Conservation (phyloP, 1,140 invertebrate genomes). For the Drosophila jambulina region DNA sequence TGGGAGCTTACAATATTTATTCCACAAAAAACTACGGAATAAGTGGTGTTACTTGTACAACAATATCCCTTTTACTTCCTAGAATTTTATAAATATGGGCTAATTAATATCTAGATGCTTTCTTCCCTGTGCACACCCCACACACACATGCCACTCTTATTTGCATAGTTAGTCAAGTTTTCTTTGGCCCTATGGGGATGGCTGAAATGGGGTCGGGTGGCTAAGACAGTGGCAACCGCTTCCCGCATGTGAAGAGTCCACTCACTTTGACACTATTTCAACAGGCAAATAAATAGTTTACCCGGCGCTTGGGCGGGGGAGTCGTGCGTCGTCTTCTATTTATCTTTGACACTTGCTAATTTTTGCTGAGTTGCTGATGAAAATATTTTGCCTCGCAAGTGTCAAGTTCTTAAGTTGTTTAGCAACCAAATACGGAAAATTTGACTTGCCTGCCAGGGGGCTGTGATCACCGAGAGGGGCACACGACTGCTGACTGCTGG, state of each 20-base stretch:
- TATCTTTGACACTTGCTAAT: slow-evolving; percentile 85
- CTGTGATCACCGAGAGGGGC: not conserved
- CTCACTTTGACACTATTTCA: slow-evolving; percentile 79
- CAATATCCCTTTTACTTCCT: not conserved
- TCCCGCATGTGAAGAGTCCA: slow-evolving; percentile 74
- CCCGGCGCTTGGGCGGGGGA: not conserved
- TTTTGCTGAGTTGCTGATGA: slow-evolving; percentile 72
- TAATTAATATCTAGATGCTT: not conserved
- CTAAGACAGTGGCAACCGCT: slow-evolving; percentile 35
- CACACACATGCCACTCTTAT: slow-evolving; percentile 67
- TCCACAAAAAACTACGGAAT: not conserved
- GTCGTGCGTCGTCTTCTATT: slow-evolving; percentile 61
- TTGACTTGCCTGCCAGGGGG: slow-evolving; percentile 39
- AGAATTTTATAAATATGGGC: not conserved
- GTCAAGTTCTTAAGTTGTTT: slow-evolving; percentile 84
- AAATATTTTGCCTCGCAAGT: slow-evolving; percentile 72
- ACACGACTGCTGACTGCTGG: slow-evolving; percentile 9
- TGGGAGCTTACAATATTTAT: not conserved
- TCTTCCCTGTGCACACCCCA: slow-evolving; percentile 15
- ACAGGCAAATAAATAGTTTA: slow-evolving; percentile 76
- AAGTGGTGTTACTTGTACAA: not conserved
- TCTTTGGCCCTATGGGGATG: slow-evolving; percentile 39
- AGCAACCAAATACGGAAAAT: slow-evolving; percentile 67
- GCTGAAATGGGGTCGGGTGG: slow-evolving; percentile 14
- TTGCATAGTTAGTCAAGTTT: slow-evolving; percentile 83